Evolutionary conservation across 2,888 invertebrate species (phyloP).

Genomic region (Merodon equestris): DNA sequence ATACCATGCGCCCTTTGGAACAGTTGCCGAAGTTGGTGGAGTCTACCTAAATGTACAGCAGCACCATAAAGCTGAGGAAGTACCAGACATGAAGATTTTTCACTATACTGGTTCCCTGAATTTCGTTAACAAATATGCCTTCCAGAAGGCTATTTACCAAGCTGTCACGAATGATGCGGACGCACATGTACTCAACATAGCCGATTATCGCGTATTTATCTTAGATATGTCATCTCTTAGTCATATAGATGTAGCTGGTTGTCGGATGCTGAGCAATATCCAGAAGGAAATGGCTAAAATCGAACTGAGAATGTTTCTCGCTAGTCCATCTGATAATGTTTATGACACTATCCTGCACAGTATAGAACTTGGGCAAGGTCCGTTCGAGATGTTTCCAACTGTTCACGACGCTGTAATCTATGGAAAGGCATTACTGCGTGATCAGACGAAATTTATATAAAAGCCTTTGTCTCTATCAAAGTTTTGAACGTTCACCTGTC

Average conservation of each 20-base stretch:
- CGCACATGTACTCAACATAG: conserved; percentile 48
- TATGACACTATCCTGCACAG: conserved; percentile 77
- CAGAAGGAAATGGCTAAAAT: conserved; percentile 80
- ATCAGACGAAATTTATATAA: no score
- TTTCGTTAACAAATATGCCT: conserved; percentile 83
- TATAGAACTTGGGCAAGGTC: conserved; percentile 76
- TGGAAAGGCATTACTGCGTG: conserved; percentile 76
- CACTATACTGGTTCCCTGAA: conserved; percentile 85
- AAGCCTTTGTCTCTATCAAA: no score
- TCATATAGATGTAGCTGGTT: conserved; percentile 84
- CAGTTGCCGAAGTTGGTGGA: conserved; percentile 82
- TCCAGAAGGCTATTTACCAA: conserved; percentile 80
- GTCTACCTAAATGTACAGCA: conserved; percentile 83
- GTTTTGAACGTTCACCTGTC: no score
- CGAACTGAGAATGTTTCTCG: conserved; percentile 80
- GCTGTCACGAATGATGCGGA: conserved; percentile 79
- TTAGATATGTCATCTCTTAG: conserved; percentile 83
- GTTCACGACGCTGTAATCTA: conserved; percentile 83
- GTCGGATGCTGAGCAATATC: conserved; percentile 80
- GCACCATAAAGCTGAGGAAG: conserved; percentile 83
- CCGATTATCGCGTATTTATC: conserved; percentile 77
- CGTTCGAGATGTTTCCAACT: conserved; percentile 81
- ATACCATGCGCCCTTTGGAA: conserved; percentile 82
- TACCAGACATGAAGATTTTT: conserved; percentile 84
- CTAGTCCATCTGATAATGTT: conserved; percentile 80